Conservation (phyloP, 1,140 invertebrate genomes). For the Acyrthosiphon pisum region DNA sequence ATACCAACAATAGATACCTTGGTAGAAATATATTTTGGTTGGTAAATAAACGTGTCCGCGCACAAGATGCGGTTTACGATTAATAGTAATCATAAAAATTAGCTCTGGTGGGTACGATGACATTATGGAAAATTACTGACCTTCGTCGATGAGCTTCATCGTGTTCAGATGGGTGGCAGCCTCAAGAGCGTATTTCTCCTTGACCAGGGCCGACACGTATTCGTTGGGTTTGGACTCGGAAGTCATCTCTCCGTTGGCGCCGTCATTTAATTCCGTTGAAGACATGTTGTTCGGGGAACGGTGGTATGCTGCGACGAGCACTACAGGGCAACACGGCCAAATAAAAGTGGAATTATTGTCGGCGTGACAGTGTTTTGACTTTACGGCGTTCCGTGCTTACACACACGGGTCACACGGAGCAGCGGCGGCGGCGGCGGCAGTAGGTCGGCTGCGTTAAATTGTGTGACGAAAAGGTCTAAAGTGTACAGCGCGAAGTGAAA, state of each 20-base stretch:
- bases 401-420: background rate
- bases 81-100: background rate
- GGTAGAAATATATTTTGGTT: no score
- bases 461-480: background rate
- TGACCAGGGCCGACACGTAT: constrained; percentile 76
- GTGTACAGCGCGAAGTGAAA: background rate
- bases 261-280: constrained; percentile 39
- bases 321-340: background rate
- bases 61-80: background rate
- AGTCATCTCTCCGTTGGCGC: constrained; percentile 59
- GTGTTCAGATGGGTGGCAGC: constrained; percentile 73
- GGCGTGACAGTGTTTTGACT: background rate
- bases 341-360: background rate
- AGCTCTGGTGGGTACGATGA: no score
- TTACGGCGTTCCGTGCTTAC: background rate
- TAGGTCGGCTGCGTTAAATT: background rate
- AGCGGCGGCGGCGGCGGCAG: background rate
- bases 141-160: constrained; percentile 75
- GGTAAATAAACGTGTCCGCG: background rate
- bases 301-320: background rate
- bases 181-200: constrained; percentile 77
- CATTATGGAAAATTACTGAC: constrained; percentile 64
- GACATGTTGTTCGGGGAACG: background rate
- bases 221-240: constrained; percentile 74
- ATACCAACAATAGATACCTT: no score